phyloP scores from a whole-genome alignment of 2,113 vertebrate genomes.

The Embiotoca jacksoni region DNA sequence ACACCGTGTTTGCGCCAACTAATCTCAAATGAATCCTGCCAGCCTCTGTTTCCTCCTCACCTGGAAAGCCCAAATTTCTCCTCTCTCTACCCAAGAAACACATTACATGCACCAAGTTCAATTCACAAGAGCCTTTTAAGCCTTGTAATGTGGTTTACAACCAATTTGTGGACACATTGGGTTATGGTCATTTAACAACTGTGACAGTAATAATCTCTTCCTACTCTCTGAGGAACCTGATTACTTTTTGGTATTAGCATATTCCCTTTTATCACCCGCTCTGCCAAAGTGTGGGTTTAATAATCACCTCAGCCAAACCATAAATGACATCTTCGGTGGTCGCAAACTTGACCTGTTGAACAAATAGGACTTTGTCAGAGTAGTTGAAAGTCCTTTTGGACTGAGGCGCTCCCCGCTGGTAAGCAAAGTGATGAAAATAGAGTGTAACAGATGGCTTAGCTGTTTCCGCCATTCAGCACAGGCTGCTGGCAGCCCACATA shows the following conservation, averaged over 20 bases:
- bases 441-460: constrained; percentile 77
- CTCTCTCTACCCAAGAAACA: constrained; percentile 48
- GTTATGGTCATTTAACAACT: constrained; percentile 64
- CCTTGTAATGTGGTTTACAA: constrained; percentile 61
- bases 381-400: constrained; percentile 44
- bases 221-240: constrained; percentile 52
- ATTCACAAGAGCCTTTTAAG: constrained; percentile 46
- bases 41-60: constrained; percentile 77
- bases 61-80: constrained; percentile 58
- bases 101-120: constrained; percentile 50
- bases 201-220: constrained; percentile 60
- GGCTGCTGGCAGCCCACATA: constrained; percentile 65
- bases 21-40: constrained; percentile 82
- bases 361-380: constrained; percentile 53
- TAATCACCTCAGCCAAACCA: constrained; percentile 41
- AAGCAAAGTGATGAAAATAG: constrained; percentile 72
- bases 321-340: constrained; percentile 50
- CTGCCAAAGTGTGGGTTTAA: constrained; percentile 22
- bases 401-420: constrained; percentile 49
- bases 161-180: constrained; percentile 31
- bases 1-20: constrained; percentile 77
- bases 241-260: constrained; percentile 51
- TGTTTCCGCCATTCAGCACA: constrained; percentile 63
- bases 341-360: constrained; percentile 63
- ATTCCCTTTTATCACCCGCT: constrained; percentile 42